These are phyloP conservation scores for Glaucomys volans DNA, from an alignment of 2,113 vertebrate species.

Conservation along the genomic window DNA sequence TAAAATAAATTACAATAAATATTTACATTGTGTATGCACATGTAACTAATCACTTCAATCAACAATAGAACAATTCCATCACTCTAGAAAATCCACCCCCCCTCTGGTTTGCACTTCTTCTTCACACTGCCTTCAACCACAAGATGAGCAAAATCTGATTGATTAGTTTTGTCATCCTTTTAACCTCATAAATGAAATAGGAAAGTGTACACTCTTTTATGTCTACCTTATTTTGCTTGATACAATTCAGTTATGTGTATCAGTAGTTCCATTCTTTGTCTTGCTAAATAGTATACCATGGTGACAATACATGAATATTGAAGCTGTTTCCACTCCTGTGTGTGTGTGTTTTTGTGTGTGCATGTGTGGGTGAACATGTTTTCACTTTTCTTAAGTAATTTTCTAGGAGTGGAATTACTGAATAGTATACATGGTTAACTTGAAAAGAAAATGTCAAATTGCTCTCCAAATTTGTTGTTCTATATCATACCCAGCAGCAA, in stretches of 20 bases:
- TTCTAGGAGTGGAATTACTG: neutral
- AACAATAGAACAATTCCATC: neutral
- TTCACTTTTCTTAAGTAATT: neutral
- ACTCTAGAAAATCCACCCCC: neutral
- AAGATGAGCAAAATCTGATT: neutral
- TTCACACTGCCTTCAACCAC: neutral
- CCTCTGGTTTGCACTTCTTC: neutral
- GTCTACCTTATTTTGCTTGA: neutral
- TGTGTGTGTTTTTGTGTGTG: neutral
- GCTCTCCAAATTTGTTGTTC: neutral
- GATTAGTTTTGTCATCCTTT: neutral
- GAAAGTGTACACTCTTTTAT: neutral
- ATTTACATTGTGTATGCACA: neutral
- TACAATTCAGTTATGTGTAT: neutral
- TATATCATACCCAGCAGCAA: neutral
- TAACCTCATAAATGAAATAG: neutral
- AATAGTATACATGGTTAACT: neutral
- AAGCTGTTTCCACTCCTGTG: neutral
- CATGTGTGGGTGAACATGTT: neutral
- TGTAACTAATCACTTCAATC: neutral
- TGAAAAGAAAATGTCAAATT: neutral
- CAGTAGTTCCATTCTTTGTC: neutral
- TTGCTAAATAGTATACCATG: neutral
- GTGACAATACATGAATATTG: neutral
- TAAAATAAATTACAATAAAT: neutral